Base-by-base conservation (phyloP, 2,113 vertebrate genomes). In the Anguilla rostrata region DNA sequence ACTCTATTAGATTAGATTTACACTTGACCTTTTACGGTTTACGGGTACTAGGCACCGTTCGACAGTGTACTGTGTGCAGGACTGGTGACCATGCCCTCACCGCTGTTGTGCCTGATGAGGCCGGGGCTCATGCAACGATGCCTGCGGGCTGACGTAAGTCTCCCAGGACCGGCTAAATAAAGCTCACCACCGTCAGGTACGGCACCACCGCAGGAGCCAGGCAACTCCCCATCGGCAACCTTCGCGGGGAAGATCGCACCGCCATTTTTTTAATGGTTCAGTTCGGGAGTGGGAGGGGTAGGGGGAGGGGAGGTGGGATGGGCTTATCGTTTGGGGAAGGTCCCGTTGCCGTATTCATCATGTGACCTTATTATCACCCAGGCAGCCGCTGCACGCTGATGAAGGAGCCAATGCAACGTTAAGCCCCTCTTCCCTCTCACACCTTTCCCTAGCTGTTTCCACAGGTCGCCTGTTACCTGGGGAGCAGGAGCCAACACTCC, bases 161-260 rank as follows among this genome's bases (percentile, higher is more conserved):
- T 84, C 88, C 83, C 66, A 88, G 89, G 91, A 90, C 49, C 78
- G 60, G 80, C 86, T 86, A 89, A 90, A 93, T 90, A 92, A 90
- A 92, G 91, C 91, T 89, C 81, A 84, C 89, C 89, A 88, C 90
- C 88, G 91, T 93, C 92, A 91, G 89, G 88, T 87, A 87, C 87
- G 86, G 90, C 66, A 88, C 56, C 26, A 6, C 18, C 16, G 41
- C 75, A 71, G 85, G n/a, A 86, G 88, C 87, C 78, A 78, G 82
- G 87, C 88, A 57, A 49, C 57, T 88, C 79, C 79, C 22, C 49
- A 53, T 9, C 49, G 9, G 49, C 49, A 12, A 14, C 11, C 49
- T 11, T 53, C 9, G 49, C 0, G 49, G 49, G 49, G 49, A 14
- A 53, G 60, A 26, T 16, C 14, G 15, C 56, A 16, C 14, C 49